These are phyloP conservation scores for Caradrina clavipalpis DNA, from an alignment of 2,888 invertebrate species.

Conservation along the genomic window DNA sequence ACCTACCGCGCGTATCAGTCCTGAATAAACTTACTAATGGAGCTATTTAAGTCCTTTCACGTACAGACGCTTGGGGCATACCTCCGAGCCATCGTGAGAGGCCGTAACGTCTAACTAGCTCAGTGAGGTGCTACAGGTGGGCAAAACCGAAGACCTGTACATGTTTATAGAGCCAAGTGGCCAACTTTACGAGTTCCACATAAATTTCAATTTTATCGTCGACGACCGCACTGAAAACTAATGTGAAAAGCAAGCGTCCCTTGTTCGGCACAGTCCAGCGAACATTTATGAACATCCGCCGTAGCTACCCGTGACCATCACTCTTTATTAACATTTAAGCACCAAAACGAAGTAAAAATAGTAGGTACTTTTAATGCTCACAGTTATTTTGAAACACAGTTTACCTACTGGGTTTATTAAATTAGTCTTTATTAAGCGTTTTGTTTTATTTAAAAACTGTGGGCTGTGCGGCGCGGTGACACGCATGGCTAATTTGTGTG, in stretches of 20 bases:
- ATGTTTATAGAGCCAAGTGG: conserved; percentile 62
- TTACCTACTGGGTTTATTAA: conserved; percentile 13
- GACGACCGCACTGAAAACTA: conserved; percentile 64
- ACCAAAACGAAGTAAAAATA: conserved; percentile 42
- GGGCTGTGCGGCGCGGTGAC: conserved; percentile 1
- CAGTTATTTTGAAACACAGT: conserved; percentile 21
- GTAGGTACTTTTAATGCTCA: conserved; percentile 4
- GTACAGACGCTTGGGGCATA: conserved; percentile 69
- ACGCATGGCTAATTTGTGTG: conserved; percentile 21
- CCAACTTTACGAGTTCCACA: conserved; percentile 72
- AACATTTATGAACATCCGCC: conserved; percentile 49
- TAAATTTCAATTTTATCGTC: conserved; percentile 74
- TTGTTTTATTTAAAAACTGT: conserved; percentile 21
- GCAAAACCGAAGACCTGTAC: conserved; percentile 55
- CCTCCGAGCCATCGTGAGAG: conserved; percentile 62
- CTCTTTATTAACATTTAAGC: conserved; percentile 50
- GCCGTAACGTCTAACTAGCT: conserved; percentile 65
- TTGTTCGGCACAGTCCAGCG: conserved; percentile 42
- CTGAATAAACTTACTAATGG: conserved; percentile 74
- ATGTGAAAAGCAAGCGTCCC: conserved; percentile 57
- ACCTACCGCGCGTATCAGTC: conserved; percentile 62
- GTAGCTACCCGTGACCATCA: conserved; percentile 20
- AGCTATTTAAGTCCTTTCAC: conserved; percentile 73
- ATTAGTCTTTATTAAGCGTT: conserved; percentile 17
- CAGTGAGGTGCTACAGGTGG: conserved; percentile 75